phyloP scores from a whole-genome alignment of 2,113 vertebrate species.

The Natator depressus region DNA sequence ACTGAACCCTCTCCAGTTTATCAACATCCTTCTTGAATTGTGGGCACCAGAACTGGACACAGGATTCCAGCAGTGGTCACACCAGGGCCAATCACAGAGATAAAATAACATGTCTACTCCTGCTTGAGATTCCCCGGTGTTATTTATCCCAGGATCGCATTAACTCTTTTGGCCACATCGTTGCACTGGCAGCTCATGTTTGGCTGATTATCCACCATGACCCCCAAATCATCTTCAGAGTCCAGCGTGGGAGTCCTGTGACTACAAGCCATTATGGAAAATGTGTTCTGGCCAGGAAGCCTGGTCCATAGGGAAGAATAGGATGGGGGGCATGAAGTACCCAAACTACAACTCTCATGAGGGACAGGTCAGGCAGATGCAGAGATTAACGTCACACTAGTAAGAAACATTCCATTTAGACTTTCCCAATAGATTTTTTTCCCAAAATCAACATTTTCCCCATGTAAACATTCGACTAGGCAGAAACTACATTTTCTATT shows the following conservation, averaged over 20 bases:
- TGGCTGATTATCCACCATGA: not conserved
- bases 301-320: not conserved
- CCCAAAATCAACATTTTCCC: not conserved
- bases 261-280: not conserved
- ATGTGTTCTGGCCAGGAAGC: not conserved
- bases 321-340: not conserved
- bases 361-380: accelerated
- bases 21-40: not conserved
- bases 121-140: not conserved
- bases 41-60: not conserved
- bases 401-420: not conserved
- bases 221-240: not conserved
- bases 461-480: not conserved
- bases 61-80: not conserved
- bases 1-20: not conserved
- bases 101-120: not conserved
- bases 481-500: not conserved
- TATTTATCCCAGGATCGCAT: not conserved
- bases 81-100: not conserved
- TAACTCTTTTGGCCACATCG: not conserved
- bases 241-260: not conserved
- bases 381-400: not conserved
- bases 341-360: not conserved
- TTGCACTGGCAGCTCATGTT: not conserved
- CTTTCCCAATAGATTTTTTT: not conserved